These are phyloP conservation scores for Addax nasomaculatus DNA, from an alignment of 2,113 vertebrate species.

Conservation along the genomic window DNA sequence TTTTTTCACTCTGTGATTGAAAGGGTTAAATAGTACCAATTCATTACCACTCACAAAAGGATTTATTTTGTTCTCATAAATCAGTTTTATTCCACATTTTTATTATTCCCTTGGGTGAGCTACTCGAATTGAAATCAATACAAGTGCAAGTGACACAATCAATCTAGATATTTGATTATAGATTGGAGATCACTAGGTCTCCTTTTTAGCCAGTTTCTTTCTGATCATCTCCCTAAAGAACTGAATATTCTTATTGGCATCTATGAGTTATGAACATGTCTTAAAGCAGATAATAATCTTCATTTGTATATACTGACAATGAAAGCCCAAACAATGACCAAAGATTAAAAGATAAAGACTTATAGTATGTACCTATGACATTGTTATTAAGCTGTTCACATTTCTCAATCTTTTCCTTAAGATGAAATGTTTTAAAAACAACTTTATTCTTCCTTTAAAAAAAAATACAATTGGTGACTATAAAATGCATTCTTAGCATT, in stretches of 20 bases:
- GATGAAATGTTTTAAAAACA: slow-evolving; percentile 33
- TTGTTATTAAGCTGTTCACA: not conserved
- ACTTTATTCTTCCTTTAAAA: slow-evolving; percentile 6
- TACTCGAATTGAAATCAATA: slow-evolving; percentile 88
- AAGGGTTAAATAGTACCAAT: slow-evolving; percentile 85
- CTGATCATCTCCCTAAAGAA: slow-evolving; percentile 76
- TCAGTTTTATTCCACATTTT: slow-evolving; percentile 85
- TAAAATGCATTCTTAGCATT: not conserved
- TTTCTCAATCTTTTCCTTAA: not conserved
- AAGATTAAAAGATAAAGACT: slow-evolving; percentile 24
- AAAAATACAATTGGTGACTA: not conserved
- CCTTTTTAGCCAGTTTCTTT: slow-evolving; percentile 77
- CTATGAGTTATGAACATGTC: slow-evolving; percentile 79
- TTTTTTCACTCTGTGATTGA: slow-evolving; percentile 78
- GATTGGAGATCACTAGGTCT: slow-evolving; percentile 77
- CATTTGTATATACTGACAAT: slow-evolving; percentile 66
- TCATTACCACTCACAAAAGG: slow-evolving; percentile 83
- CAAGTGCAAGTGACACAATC: slow-evolving; percentile 87
- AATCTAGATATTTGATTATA: slow-evolving; percentile 90
- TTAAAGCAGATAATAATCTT: slow-evolving; percentile 78
- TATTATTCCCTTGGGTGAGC: slow-evolving; percentile 84
- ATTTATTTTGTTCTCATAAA: slow-evolving; percentile 88
- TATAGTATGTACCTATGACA: not conserved
- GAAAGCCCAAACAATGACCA: slow-evolving; percentile 10
- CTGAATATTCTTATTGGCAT: slow-evolving; percentile 78